A percentile compares a stretch with the other conserved stretches of the same genome.
These are phyloP conservation scores for Lacerta viridis DNA, from an alignment of 2,797 vertebrate species.

Conservation along the genomic window DNA sequence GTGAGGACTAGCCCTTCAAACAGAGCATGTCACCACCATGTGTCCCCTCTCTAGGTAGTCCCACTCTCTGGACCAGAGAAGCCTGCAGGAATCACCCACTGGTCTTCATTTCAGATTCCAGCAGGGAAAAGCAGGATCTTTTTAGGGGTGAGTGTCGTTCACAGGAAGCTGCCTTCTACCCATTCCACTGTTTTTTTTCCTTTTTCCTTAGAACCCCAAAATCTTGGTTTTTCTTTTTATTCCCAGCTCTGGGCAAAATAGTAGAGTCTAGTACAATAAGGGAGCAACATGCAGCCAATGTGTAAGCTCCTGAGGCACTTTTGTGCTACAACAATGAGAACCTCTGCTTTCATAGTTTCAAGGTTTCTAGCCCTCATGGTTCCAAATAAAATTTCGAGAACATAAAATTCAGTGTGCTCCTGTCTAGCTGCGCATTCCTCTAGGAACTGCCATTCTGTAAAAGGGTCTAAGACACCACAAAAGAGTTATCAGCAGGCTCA, in stretches of 20 bases:
- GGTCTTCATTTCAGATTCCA: background rate
- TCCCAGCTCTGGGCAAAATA: constrained; percentile 40
- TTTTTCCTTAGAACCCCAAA: constrained; percentile 13
- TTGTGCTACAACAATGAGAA: constrained; percentile 43
- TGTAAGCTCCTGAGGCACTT: constrained; percentile 48
- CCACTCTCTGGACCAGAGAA: background rate
- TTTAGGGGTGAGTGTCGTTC: background rate
- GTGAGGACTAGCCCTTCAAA: too few species aligned
- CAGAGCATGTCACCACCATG: too few species aligned
- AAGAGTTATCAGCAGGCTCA: background rate
- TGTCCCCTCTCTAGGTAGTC: background rate
- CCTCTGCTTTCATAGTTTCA: constrained; percentile 31
- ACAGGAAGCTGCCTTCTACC: background rate
- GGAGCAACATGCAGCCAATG: constrained; percentile 26
- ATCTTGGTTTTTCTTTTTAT: constrained; percentile 29
- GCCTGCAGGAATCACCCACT: background rate
- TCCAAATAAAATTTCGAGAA: constrained; percentile 9
- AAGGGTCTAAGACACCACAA: background rate
- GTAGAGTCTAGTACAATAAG: constrained; percentile 35
- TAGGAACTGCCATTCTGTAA: background rate
- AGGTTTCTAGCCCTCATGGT: constrained; percentile 44
- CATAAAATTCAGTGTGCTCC: constrained; percentile 31
- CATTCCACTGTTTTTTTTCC: background rate
- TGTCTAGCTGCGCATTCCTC: constrained; percentile 5
- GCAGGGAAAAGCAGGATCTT: background rate